Evolutionary conservation across 2,113 vertebrate genomes (phyloP), one percentile per base, ranked within the genome.

Genomic region (Bufo gargarizans): DNA sequence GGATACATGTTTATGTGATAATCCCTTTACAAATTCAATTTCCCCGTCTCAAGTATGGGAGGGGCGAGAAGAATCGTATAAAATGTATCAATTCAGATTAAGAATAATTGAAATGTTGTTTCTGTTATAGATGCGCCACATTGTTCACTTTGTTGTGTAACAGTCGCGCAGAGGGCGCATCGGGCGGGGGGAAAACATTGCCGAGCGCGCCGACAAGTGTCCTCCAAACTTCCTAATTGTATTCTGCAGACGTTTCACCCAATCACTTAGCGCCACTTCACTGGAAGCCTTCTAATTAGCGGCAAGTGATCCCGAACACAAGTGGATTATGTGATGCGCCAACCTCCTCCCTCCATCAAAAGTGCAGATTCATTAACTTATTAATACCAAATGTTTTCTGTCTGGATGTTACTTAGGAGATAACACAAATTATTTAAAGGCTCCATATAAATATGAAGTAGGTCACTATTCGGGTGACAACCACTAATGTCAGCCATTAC

Each of bases 281-380:
- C 47, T 74, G 86, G 55, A 61, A 67, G 86, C 78, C 19, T 17
- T 61, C 43, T 88, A 88, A 88, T 88, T 88, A 88, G 78, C 56
- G 55, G 49, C 67, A 88, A 88, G 86, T 88, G 77, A 87, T 87
- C 77, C 86, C 81, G 55, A 81, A 81, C 77, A 58, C 22, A 45
- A 87, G 65, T 81, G 86, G 77, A 22, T 81, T 81, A 72, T 59
- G 65, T 56, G 53, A 71, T 69, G 22, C 33, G 33, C 19, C n/a
- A 33, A 58, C 86, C 81, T 87, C 63, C 50, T 80, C 67, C 20
- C 45, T 53, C n/a, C 33, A 87, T 72, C 72, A 87, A 87, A 79
- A 59, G 77, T 47, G 77, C 86, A 87, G 69, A 9, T 81, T 87
- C 81, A 87, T 87, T 71, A 81, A 81, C 77, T 72, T 81, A 79